These are phyloP conservation scores for Pycnonotus jocosus DNA, from an alignment of 2,113 vertebrate species.

Conservation along the genomic window DNA sequence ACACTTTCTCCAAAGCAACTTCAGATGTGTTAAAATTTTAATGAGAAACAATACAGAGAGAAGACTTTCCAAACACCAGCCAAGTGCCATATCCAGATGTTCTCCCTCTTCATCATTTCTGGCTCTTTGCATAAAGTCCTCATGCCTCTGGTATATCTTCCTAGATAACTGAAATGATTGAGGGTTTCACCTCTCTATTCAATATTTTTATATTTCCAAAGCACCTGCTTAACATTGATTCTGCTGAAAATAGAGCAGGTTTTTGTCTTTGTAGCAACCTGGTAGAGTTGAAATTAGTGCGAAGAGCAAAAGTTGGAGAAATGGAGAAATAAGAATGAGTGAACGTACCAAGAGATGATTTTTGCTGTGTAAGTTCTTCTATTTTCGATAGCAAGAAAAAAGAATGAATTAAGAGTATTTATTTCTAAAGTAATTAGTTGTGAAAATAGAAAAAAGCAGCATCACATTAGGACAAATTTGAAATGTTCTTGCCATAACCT, in stretches of 20 bases:
- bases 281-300: not conserved
- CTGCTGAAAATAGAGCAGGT: not conserved
- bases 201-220: not conserved
- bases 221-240: not conserved
- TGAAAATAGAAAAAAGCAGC: not conserved
- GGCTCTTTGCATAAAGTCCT: not conserved
- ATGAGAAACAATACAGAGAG: not conserved
- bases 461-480: not conserved
- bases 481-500: not conserved
- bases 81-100: not conserved
- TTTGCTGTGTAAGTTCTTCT: not conserved
- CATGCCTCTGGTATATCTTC: not conserved
- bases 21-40: not conserved
- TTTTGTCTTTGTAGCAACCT: not conserved
- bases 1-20: not conserved
- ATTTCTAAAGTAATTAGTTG: not conserved
- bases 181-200: not conserved
- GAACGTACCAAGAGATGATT: not conserved
- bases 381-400: not conserved
- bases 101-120: not conserved
- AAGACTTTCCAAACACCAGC: not conserved
- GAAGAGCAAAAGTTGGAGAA: not conserved
- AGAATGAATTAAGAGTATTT: not conserved
- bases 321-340: not conserved
- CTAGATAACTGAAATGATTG: not conserved